Evolutionary conservation across 1,140 invertebrate species (phyloP), one percentile per base, ranked within the genome.

Genomic region (Pseudomyrmex cubaensis): DNA sequence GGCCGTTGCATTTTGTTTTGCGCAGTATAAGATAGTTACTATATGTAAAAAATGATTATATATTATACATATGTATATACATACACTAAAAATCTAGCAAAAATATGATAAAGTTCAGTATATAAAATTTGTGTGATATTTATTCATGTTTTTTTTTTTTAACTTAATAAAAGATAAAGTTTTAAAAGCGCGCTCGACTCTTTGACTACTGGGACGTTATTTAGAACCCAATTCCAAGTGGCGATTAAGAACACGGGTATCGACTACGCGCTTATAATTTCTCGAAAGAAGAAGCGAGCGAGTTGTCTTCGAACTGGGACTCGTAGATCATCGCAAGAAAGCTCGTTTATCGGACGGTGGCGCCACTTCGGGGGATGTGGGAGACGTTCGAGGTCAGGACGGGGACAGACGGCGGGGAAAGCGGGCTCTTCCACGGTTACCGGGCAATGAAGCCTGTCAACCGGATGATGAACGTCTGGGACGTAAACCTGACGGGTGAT

Each of bases 401-500:
- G 59, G 15, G 70, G 61, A 83, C 73, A 63, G 72, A 57, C 50
- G 75, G 57, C 63, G 85, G 63, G 74, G 83, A 77, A 85, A 90
- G 85, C 85, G 85, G 67, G 80, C 75, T 85, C 66, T 56, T 82
- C 44, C 64, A 73, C 72, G 82, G 87, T 86, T 87, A 89, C 86
- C 85, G 86, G 89, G 89, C 92, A 91, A 93, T 93, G 91, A 93
- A 92, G 89, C 88, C 90, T 92, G 92, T 92, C 91, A 92, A 86
- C 88, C 85, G 89, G 83, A 92, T 92, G 92, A 93, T 92, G 91
- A 91, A 93, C 91, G 88, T 87, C 85, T 85, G 87, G 87, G 88
- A 91, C 91, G 90, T 93, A 92, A 92, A 93, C 91, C 90, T 92
- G 92, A 93, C 92, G 91, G 90, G 91, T 91, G 90, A 92, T 89